Percentiles rank a stretch among this genome's conserved stretches.
These are phyloP conservation scores for Drosophila pandora DNA, from an alignment of 1,140 invertebrate species.

Conservation along the genomic window DNA sequence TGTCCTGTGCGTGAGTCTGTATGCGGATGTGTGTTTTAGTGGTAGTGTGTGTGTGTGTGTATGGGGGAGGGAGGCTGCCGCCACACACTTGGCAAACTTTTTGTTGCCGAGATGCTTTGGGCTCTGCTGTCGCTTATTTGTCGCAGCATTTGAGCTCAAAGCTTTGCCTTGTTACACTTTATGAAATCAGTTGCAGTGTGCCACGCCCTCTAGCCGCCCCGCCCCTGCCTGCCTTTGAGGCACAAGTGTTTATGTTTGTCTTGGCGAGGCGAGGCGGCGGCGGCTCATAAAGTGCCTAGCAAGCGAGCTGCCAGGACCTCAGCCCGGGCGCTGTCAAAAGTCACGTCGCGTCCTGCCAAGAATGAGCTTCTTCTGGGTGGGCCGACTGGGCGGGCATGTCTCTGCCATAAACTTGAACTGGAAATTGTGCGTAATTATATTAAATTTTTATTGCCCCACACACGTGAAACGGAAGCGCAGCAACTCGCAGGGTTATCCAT, in stretches of 20 bases:
- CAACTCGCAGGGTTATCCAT: conserved; percentile 15
- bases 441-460: conserved; percentile 73
- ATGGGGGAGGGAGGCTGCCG: conserved; percentile 31
- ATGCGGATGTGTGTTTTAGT: conserved; percentile 3
- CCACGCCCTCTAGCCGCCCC: conserved; percentile 1
- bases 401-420: conserved; percentile 74
- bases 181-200: conserved; percentile 70
- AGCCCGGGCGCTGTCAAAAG: conserved; percentile 61
- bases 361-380: conserved; percentile 14
- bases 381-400: conserved; percentile 20
- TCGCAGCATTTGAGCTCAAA: conserved; percentile 72
- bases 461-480: conserved; percentile 65
- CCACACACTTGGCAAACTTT: conserved; percentile 62
- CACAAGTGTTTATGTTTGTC: conserved; percentile 80
- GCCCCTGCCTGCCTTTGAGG: background rate
- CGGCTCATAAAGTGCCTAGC: conserved; percentile 65
- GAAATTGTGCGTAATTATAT: conserved; percentile 81
- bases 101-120: conserved; percentile 32
- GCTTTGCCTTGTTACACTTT: conserved; percentile 76
- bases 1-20: conserved; percentile 25
- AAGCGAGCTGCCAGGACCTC: conserved; percentile 43
- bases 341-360: conserved; percentile 51
- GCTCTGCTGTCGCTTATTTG: conserved; percentile 66
- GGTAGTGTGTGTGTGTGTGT: conserved; percentile 1
- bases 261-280: conserved; percentile 47